A percentile compares a stretch with the other conserved stretches of the same genome.
These are phyloP conservation scores for Grus americana DNA, from an alignment of 2,113 vertebrate genomes.

Conservation along the genomic window DNA sequence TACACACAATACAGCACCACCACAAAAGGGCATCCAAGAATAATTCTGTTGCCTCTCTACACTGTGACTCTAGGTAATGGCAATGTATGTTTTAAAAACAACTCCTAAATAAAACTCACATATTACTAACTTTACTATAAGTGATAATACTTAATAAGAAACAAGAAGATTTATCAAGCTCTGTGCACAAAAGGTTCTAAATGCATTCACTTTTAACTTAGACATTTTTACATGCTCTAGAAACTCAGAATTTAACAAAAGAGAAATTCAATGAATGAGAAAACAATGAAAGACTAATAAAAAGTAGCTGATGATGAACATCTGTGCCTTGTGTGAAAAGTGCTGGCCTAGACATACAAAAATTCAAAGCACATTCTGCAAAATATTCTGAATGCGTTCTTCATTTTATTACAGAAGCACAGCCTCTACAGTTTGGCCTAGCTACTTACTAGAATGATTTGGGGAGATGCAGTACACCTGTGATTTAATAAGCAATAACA, in stretches of 20 bases:
- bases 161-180: neutral
- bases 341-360: neutral
- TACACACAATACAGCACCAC: neutral
- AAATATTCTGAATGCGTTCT: neutral
- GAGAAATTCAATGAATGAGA: neutral
- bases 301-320: constrained; percentile 6
- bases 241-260: neutral
- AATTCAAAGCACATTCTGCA: neutral
- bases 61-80: neutral
- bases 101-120: neutral
- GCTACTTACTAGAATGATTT: neutral
- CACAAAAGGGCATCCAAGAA: neutral
- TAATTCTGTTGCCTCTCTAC: neutral
- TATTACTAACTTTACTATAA: neutral
- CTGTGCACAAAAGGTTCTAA: neutral
- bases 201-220: neutral
- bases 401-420: neutral
- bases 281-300: neutral
- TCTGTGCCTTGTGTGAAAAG: neutral
- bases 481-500: neutral
- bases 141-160: neutral
- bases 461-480: neutral
- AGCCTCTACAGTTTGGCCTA: neutral
- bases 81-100: neutral
- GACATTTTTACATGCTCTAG: neutral